Evolutionary conservation across 2,888 invertebrate genomes (phyloP).

Genomic region (Eilema sororculum): DNA sequence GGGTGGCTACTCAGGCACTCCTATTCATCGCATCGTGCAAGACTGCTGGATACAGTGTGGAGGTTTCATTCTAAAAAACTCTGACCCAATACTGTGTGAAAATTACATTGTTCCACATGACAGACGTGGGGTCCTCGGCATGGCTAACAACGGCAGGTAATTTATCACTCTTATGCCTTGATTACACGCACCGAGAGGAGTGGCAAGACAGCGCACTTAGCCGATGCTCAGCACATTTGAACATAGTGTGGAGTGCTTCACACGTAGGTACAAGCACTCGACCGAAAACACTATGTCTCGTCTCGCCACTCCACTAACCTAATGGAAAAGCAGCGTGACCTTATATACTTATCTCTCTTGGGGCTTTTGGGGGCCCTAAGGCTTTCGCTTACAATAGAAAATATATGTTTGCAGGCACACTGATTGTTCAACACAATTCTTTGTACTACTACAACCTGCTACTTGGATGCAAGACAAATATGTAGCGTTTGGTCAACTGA

Average conservation of each 20-base stretch:
- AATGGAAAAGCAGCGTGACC: no score
- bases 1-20: constrained; percentile 85
- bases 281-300: no score
- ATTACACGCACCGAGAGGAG: no score
- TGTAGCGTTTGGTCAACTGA: constrained; percentile 91
- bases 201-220: no score
- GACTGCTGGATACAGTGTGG: constrained; percentile 92
- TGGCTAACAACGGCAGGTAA: constrained; percentile 89
- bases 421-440: constrained; percentile 90
- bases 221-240: no score
- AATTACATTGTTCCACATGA: constrained; percentile 89
- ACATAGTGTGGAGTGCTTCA: no score
- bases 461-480: constrained; percentile 91
- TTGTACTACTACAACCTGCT: constrained; percentile 88
- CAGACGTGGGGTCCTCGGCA: constrained; percentile 90
- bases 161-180: not conserved
- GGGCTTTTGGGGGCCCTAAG: not conserved
- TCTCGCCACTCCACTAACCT: no score
- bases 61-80: constrained; percentile 75
- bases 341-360: no score
- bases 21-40: constrained; percentile 89
- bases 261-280: no score
- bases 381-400: not conserved
- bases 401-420: constrained; percentile 75
- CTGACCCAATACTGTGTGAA: constrained; percentile 86